Evolutionary conservation across 2,797 vertebrate genomes (phyloP).

Genomic region (Esox masquinongy): DNA sequence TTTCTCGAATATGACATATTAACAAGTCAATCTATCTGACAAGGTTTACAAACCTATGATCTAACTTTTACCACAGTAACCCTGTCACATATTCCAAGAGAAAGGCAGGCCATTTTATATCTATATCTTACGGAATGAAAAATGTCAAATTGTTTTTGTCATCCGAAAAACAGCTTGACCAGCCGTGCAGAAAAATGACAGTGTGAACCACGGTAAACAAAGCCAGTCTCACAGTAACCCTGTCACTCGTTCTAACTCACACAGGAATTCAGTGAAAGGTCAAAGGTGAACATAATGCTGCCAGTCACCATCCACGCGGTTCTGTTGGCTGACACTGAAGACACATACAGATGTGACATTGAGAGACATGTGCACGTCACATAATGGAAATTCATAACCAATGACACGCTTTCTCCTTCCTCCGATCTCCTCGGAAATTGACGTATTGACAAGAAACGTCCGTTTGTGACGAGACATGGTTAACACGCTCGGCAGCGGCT

Average conservation of each 20-base stretch:
- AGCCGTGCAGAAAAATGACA: too few relatives aligned
- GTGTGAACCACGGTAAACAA: too few relatives aligned
- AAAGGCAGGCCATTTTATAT: too few relatives aligned
- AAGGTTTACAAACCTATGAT: background rate
- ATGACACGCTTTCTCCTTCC: background rate
- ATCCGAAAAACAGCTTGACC: too few relatives aligned
- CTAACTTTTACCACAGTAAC: background rate
- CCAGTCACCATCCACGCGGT: background rate
- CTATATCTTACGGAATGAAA: too few relatives aligned
- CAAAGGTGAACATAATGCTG: slow-evolving; percentile 6
- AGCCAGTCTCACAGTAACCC: too few relatives aligned
- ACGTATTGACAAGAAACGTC: background rate
- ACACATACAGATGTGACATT: background rate
- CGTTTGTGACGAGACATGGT: slow-evolving; percentile 3
- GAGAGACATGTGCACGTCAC: background rate
- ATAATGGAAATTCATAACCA: slow-evolving; percentile 11
- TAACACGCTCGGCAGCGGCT: background rate
- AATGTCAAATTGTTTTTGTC: too few relatives aligned
- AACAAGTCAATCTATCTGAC: background rate
- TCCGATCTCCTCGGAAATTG: slow-evolving; percentile 11
- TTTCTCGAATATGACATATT: slow-evolving; percentile 28
- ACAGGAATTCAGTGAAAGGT: slow-evolving; percentile 2
- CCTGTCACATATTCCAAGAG: too few relatives aligned
- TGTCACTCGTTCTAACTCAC: background rate
- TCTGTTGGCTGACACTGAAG: background rate